Base-by-base conservation (phyloP, 2,888 invertebrate genomes). In the Spialia ferax region DNA sequence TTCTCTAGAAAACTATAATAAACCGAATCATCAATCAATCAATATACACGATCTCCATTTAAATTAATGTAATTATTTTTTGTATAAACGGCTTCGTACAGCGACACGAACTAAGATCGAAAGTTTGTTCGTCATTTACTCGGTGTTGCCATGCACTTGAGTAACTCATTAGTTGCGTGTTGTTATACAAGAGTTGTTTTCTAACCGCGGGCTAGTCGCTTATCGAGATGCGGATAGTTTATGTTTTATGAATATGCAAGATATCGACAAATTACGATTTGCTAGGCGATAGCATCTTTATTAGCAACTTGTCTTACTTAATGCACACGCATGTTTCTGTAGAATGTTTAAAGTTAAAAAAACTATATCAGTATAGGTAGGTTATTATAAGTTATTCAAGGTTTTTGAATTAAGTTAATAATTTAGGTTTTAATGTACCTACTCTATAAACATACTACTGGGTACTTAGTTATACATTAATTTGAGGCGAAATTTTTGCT, bases 121-220 rank as follows among this genome's bases (percentile, higher is more conserved):
- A 61, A 67, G 67, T 67, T 13, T 32, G 64, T 1, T 20, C 57
- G 57, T 15, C 60, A 66, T 66, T 66, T 60, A 54, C 66, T 66
- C 66, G n/a, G 56, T 22, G 63, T 56, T 64, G 66, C 66, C 35
- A 32, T 52, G 52, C 22, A 42, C 38, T 50, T 45, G 54, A 55
- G 66, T 32, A 66, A 60, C 60, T 66, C 60, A 66, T 66, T 66
- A 60, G 66, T 66, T 66, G 66, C 66, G 66, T 66, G 66, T 32
- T 66, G 66, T 66, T 66, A 66, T 66, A 60, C 60, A 66, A 66
- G 54, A 45, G 60, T 29, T 4, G 63, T 66, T 63, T 63, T 67
- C 60, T 61, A 63, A 59, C 42, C 68, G 65, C 57, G 68, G 66
- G 38, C 23, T 18, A 20, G 5, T 26, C 45, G 45, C 38, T 54